A percentile compares a stretch with the other conserved stretches of the same genome.
Conservation (phyloP, 2,797 vertebrate genomes). For the Malurus splendens region DNA sequence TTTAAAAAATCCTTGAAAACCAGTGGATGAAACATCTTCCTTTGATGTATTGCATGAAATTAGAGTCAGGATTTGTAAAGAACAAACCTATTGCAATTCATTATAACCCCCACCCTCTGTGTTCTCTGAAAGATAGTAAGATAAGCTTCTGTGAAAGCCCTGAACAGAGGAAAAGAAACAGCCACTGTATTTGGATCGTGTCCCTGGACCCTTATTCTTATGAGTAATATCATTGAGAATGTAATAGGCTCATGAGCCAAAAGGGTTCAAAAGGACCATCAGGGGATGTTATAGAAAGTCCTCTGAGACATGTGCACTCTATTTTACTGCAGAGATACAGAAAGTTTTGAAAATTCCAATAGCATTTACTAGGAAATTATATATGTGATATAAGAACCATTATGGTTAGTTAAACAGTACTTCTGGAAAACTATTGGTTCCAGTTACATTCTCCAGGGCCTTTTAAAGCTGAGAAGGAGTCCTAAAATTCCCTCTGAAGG, state of each 20-base stretch:
- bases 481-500: neutral
- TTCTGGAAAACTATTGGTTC: constrained; percentile 18
- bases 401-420: neutral
- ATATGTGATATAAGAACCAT: neutral
- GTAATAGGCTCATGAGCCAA: neutral
- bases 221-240: neutral
- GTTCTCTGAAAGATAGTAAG: neutral
- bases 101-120: neutral
- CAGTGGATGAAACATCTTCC: neutral
- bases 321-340: neutral
- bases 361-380: constrained; percentile 1
- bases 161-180: neutral
- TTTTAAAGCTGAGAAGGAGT: neutral
- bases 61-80: neutral
- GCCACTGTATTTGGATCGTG: neutral
- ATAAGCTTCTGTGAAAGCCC: neutral
- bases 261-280: neutral
- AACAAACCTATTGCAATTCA: neutral
- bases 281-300: neutral
- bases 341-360: neutral
- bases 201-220: neutral
- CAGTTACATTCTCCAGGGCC: neutral
- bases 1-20: neutral
- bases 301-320: neutral
- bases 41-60: neutral